phyloP scores from a whole-genome alignment of 1,140 invertebrate species.

The Drosophila murphyi region DNA sequence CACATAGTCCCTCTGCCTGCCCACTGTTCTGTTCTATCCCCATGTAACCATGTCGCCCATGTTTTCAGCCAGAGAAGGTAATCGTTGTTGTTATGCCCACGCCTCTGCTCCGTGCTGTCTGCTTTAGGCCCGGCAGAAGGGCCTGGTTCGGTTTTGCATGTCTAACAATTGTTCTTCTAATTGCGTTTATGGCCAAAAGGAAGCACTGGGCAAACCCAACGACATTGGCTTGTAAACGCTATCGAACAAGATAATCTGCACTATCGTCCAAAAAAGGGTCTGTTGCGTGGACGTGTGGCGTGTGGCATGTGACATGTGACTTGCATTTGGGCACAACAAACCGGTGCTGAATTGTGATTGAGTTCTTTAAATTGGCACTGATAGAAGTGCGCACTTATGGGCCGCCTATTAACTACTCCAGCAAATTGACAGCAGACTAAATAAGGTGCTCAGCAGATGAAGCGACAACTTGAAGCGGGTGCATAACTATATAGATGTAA shows the following conservation, averaged over 20 bases:
- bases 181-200: slow-evolving; percentile 74
- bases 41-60: slow-evolving; percentile 13
- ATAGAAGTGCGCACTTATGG: slow-evolving; percentile 67
- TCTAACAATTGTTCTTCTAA: slow-evolving; percentile 84
- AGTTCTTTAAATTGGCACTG: slow-evolving; percentile 64
- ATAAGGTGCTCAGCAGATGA: slow-evolving; percentile 48
- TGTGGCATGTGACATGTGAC: slow-evolving; percentile 57
- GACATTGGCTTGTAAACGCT: slow-evolving; percentile 75
- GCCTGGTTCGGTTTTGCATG: slow-evolving; percentile 69
- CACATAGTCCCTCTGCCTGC: slow-evolving; percentile 13
- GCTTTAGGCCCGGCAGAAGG: slow-evolving; percentile 24
- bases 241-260: slow-evolving; percentile 82
- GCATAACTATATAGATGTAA: slow-evolving; percentile 46
- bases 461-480: slow-evolving; percentile 39
- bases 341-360: slow-evolving; percentile 68
- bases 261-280: slow-evolving; percentile 60
- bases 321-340: slow-evolving; percentile 71
- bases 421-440: slow-evolving; percentile 62
- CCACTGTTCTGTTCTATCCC: slow-evolving; percentile 1
- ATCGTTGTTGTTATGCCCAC: slow-evolving; percentile 57
- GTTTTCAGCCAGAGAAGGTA: slow-evolving; percentile 60
- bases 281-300: slow-evolving; percentile 36
- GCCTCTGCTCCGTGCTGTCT: slow-evolving; percentile 8
- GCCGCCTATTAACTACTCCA: slow-evolving; percentile 63
- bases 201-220: slow-evolving; percentile 37